Base-by-base conservation (phyloP, 2,888 invertebrate genomes). In the Rhorus exstirpatorius region DNA sequence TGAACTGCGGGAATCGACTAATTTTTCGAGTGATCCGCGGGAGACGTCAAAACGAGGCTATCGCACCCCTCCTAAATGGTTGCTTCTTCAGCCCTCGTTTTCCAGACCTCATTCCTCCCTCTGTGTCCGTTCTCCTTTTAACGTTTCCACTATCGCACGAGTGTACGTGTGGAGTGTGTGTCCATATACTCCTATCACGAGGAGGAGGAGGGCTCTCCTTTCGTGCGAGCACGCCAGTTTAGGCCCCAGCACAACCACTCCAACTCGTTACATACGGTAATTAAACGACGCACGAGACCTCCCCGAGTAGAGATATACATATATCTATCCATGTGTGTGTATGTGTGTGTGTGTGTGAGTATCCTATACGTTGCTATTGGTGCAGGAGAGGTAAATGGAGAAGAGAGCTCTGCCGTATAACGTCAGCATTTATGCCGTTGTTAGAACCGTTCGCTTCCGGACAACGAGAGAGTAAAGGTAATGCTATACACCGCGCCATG, bases 251-350 rank as follows among this genome's bases (percentile, higher is more conserved):
- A 55, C 75, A 75, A 65, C 90, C 89, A 92, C 92, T 92, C 88
- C 90, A 92, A 92, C 92, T 92, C 90, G 92, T 92, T 92, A 92
- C 91, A 90, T 88, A 89, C 90, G 89, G 89, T 92, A 92, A 92
- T 92, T 92, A 92, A 92, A 92, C 91, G 90, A 92, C 91, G 90
- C 92, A 92, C 92, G 92, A 91, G 90, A 91, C 90, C 89, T 89
- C 84, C 86, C 85, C 81, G 63, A 80, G 83, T 80, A 44, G 35
- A 72, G 71, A 67, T 60, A 63, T 63, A 55, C 31, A 61, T 78
- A 46, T 55, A 26, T 49, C 14, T 49, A 53, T 14, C 63, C 44
- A 8, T 12, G 8, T 24, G 8, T n/a, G 24, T 70, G 12, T 53
- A 19, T 53, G 49, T 14, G 35, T 49, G 8, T 31, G 60, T 24